Conservation (phyloP, 2,113 vertebrate genomes). For the Phaetusa simplex region DNA sequence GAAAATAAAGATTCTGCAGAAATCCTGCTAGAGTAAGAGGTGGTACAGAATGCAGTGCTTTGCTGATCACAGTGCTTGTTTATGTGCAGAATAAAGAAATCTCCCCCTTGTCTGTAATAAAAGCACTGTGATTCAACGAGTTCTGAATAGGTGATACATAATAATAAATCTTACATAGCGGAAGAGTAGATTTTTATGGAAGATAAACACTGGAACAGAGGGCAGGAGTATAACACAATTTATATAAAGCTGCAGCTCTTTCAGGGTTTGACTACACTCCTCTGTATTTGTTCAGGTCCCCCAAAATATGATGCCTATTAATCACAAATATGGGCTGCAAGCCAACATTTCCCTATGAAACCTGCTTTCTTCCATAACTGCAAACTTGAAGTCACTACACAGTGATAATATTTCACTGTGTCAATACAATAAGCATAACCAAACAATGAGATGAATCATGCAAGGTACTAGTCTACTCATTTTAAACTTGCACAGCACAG, state of each 20-base stretch:
- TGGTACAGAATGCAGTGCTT: background rate
- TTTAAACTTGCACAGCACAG: background rate
- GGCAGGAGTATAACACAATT: conserved; percentile 15
- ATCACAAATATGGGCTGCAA: background rate
- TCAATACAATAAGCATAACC: background rate
- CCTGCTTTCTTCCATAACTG: background rate
- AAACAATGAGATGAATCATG: background rate
- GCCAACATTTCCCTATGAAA: background rate
- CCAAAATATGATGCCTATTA: background rate
- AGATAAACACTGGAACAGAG: conserved; percentile 38
- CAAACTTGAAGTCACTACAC: background rate
- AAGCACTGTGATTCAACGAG: background rate
- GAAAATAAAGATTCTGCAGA: background rate
- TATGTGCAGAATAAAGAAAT: conserved; percentile 33
- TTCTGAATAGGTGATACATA: conserved; percentile 33
- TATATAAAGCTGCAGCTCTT: background rate
- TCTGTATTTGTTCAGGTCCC: background rate
- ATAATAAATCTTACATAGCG: conserved; percentile 19
- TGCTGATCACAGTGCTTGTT: background rate
- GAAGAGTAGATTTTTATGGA: conserved; percentile 40
- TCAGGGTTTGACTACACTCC: background rate
- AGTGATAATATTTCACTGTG: background rate
- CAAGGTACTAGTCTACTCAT: background rate
- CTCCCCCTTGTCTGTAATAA: conserved; percentile 43
- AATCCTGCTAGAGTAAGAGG: background rate